Evolutionary conservation across 2,888 invertebrate species (phyloP).

Genomic region (Tortricodes alternella): DNA sequence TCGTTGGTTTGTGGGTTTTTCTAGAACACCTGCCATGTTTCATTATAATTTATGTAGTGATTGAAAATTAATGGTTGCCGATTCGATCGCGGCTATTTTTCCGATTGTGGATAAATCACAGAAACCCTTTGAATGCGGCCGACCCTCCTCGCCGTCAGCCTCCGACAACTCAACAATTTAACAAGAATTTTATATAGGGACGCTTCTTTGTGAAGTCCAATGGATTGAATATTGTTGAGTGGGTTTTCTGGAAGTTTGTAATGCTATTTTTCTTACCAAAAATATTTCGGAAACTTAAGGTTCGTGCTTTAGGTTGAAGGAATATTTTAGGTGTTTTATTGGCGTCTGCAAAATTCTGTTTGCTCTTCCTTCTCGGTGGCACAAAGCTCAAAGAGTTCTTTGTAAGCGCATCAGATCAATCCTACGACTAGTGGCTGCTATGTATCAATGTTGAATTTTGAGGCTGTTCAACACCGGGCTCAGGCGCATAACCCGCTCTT

Average conservation of each 20-base stretch:
- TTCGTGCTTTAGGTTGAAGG: too few relatives aligned
- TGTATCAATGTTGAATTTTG: too few relatives aligned
- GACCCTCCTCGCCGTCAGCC: slow-evolving; percentile 26
- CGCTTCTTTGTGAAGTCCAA: slow-evolving; percentile 26
- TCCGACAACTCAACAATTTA: slow-evolving; percentile 29
- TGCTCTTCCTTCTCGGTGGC: not conserved
- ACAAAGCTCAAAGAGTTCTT: not conserved
- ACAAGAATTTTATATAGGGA: slow-evolving; percentile 28
- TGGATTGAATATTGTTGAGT: slow-evolving; percentile 17
- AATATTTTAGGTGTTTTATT: slow-evolving; percentile 12
- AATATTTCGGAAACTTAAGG: too few relatives aligned
- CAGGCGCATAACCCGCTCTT: not conserved
- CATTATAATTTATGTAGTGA: slow-evolving; percentile 26
- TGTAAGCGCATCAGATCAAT: slow-evolving; percentile 7
- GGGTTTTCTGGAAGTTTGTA: slow-evolving; percentile 9
- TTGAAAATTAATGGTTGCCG: slow-evolving; percentile 27
- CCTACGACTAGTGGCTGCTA: slow-evolving; percentile 1
- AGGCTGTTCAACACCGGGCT: not conserved
- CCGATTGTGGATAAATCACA: slow-evolving; percentile 28
- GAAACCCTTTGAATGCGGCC: slow-evolving; percentile 22
- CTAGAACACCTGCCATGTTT: slow-evolving; percentile 24
- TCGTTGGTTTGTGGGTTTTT: slow-evolving; percentile 3
- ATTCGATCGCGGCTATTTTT: slow-evolving; percentile 27
- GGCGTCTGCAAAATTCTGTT: slow-evolving; percentile 6
- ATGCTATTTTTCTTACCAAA: slow-evolving; percentile 20